Percentiles rank a stretch among this genome's conserved stretches.
Evolutionary conservation across 2,888 invertebrate species (phyloP).

Genomic region (Arge pagana): DNA sequence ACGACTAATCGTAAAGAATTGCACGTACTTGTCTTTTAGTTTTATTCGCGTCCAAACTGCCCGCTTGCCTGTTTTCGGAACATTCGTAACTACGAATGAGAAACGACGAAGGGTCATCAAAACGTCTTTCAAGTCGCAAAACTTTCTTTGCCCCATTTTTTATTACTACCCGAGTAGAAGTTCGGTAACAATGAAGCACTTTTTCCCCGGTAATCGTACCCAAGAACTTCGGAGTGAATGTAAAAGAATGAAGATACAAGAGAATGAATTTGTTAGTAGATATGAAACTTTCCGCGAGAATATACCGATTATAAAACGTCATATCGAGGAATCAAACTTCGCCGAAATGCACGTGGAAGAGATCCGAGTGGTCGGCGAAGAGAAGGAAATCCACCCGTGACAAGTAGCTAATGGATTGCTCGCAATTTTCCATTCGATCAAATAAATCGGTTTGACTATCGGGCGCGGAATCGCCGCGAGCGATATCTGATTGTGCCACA

Average conservation of each 20-base stretch:
- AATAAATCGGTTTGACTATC: conserved; percentile 4
- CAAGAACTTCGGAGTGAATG: too few relatives aligned
- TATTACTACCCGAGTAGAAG: too few relatives aligned
- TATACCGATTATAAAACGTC: not conserved
- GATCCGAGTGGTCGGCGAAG: conserved; percentile 1
- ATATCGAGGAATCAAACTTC: not conserved
- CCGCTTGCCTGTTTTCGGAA: conserved; percentile 8
- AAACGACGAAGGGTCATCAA: conserved; percentile 15
- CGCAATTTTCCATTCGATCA: conserved; percentile 12
- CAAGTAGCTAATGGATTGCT: not conserved
- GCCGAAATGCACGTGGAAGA: too few relatives aligned
- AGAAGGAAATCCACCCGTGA: conserved; percentile 1
- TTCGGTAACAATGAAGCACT: too few relatives aligned
- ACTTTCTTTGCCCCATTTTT: too few relatives aligned
- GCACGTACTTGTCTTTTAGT: conserved; percentile 28
- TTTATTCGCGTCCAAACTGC: conserved; percentile 5
- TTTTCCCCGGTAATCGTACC: too few relatives aligned
- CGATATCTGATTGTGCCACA: conserved; percentile 9
- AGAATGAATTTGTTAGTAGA: conserved; percentile 34
- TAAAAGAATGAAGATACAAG: too few relatives aligned
- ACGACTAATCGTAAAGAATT: conserved; percentile 44
- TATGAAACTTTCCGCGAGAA: conserved; percentile 28
- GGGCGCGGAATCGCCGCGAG: not conserved
- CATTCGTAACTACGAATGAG: conserved; percentile 13
- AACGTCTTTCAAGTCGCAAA: conserved; percentile 11